Evolutionary conservation across 2,888 invertebrate species (phyloP), one percentile per base, ranked within the genome.

Genomic region (Elaeidobius kamerunicus): DNA sequence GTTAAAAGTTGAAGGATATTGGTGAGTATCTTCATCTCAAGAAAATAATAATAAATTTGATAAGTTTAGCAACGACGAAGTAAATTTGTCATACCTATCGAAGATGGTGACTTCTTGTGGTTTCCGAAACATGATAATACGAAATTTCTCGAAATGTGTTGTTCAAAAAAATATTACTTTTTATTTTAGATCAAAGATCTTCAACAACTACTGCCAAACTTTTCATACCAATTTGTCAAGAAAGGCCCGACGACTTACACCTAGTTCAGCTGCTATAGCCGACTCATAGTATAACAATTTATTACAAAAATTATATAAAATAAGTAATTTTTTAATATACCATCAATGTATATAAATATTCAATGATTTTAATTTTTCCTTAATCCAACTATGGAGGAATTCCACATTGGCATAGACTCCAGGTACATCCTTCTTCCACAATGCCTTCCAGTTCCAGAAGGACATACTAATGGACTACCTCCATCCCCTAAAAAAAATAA

Each of bases 1-100:
- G 16, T 84, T 91, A 60, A 85, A 88, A 67, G 81, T 94, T 65
- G 97, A 98, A 76, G 97, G 95, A 40, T 98, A 97, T 71, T 84
- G 78, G 81, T 87, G 72, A 50, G 23, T 18, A 27, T 28, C 9
- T 15, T 27, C 30, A 14, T 5, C 15, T 30, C 14, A 19, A n/a
- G n/a, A n/a, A n/a, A n/a, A n/a, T n/a, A n/a, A n/a, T n/a, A n/a
- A n/a, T n/a, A n/a, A n/a, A n/a, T n/a, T n/a, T n/a, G n/a, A 15
- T 32, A 42, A 30, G 59, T 61, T 72, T 50, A 84, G 90, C 65
- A 67, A 59, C 6, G 55, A 61, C 34, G 63, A 63, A 42, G 30
- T 88, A 9, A 85, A 87, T 68, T 52, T 82, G 0, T 67, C 69
- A 35, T 91, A 92, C 61, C 74, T 90, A 6, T 75, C 77, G 57